Evolutionary conservation across 2,113 vertebrate genomes (phyloP).

Genomic region (Seriola rivoliana): DNA sequence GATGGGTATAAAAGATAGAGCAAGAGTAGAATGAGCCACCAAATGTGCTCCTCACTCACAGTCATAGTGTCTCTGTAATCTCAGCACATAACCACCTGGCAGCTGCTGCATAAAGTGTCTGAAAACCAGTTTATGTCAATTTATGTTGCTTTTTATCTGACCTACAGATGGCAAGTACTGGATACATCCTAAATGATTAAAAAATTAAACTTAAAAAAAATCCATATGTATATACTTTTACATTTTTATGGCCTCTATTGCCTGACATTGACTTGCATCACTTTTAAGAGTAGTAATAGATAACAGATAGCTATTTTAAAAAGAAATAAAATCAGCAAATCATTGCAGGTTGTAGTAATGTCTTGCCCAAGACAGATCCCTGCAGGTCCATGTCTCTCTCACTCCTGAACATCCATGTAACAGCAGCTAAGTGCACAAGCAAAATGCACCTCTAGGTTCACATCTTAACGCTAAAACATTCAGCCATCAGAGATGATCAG

Average conservation of each 20-base stretch:
- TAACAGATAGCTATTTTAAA: background rate
- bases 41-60: background rate
- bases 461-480: background rate
- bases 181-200: background rate
- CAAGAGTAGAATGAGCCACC: background rate
- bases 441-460: background rate
- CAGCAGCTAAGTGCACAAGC: constrained; percentile 9
- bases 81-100: constrained; percentile 1
- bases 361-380: background rate
- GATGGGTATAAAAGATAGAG: background rate
- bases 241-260: background rate
- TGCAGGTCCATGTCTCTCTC: background rate
- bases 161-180: background rate
- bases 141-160: background rate
- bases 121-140: background rate
- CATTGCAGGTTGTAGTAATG: background rate
- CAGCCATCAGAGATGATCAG: background rate
- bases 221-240: background rate
- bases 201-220: background rate
- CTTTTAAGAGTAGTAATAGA: background rate
- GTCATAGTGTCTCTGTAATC: background rate
- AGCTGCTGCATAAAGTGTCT: background rate
- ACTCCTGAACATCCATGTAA: background rate
- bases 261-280: background rate
- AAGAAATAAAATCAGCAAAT: background rate